Base-by-base conservation (phyloP, 2,888 invertebrate species). In the Rhagophthalmus giganteus region DNA sequence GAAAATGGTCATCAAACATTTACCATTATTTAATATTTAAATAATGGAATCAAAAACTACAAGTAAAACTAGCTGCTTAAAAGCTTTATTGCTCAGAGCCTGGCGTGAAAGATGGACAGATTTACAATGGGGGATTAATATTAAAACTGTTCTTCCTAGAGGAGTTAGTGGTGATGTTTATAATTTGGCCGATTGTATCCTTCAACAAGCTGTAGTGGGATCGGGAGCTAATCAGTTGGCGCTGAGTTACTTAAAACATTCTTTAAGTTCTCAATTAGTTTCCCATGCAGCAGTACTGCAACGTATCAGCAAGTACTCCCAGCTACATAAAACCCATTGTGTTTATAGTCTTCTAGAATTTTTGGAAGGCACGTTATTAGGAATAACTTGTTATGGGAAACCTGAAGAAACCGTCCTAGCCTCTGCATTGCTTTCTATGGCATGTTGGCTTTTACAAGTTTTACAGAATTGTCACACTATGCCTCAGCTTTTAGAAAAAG, bases 71-170 rank as follows among this genome's bases (percentile, higher is more conserved):
- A 88, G 88, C 73, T 85, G 87, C 49, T 73, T 90, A 34, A 90
- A 90, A 74, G 87, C 89, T 49, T 77, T 91, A 14, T 78, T 93
- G 60, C 76, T 93, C 47, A 82, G 86, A 71, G 96, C 95, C 34
- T 97, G 96, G 96, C 82, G 94, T 63, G 95, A 96, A 76, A 80
- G 96, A 53, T 96, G 96, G 96, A 87, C 89, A 1, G 95, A 95
- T 73, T 83, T 94, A 31, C 92, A 94, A 75, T 96, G 95, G 95
- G 94, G 94, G 26, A 94, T 94, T 60, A 91, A 94, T 68, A 91
- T 96, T 45, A 95, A 95, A 79, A 90, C 90, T n/a, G 90, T 86
- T 59, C 75, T 90, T 52, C 92, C 92, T 1, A 78, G 91, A 70
- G 91, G 92, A n/a, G 91, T 92, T 1, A 91, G 90, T 68, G 92